Base-by-base conservation (phyloP, 2,888 invertebrate genomes). In the Deilephila porcellus region DNA sequence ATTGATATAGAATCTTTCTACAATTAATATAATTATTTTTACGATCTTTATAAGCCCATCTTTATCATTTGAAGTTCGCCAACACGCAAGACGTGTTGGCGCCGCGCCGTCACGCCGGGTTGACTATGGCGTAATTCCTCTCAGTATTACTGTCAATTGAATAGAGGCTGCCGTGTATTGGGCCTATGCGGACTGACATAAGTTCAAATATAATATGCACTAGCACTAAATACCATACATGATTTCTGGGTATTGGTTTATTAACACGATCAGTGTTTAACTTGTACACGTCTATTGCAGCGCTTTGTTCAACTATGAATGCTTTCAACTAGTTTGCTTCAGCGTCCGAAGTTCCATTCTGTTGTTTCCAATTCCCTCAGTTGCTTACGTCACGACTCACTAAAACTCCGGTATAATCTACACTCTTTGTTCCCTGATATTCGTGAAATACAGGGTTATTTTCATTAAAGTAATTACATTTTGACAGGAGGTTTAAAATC, bases 241-340 rank as follows among this genome's bases (percentile, higher is more conserved):
- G 53, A 56, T 56, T 56, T 56, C 56, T 56, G 56, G 19, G 4
- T n/a, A 19, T 56, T n/a, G 56, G 19, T 19, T 56, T 56, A 56
- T 56, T 56, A 56, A 56, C 7, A n/a, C 14, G 45, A 45, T 56
- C n/a, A 56, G 17, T 56, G 56, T n/a, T 56, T 56, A n/a, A 56
- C 56, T 56, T 56, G n/a, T 56, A 56, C 56, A 56, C 56, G 56
- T 56, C 56, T 56, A 56, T n/a, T 56, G 56, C 56, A 56, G n/a
- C n/a, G 56, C 56, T 56, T 56, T 56, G 56, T 56, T 56, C 56
- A 56, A n/a, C 56, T 56, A 17, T 7, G n/a, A 56, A 56, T n/a
- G 56, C 56, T n/a, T 56, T 56, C 56, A 56, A 56, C 56, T 56
- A 56, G 56, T 56, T 56, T 19, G 56, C 19, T 56, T 56, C 56